Percentiles rank a stretch among this genome's conserved stretches.
These are phyloP conservation scores for Piscicola geometra DNA, from an alignment of 2,888 invertebrate genomes.

Conservation along the genomic window DNA sequence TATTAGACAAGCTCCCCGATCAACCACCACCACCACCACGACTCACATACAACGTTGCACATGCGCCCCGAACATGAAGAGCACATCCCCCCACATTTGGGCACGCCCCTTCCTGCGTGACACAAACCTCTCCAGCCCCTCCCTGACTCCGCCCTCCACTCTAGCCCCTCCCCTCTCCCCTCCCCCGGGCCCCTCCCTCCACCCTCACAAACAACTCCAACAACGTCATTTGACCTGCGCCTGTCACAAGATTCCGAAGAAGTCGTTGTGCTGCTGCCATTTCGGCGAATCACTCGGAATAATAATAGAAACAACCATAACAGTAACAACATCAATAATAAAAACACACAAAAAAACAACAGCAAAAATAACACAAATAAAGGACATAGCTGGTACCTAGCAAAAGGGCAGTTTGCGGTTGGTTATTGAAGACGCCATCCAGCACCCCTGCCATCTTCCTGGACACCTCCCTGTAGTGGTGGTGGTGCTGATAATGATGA, in stretches of 20 bases:
- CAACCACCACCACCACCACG: not conserved
- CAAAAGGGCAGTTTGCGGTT: not conserved
- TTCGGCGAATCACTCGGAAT: too few species aligned
- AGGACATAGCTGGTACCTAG: too few species aligned
- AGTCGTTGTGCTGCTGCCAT: not conserved
- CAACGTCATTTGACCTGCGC: constrained; percentile 3
- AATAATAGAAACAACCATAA: too few species aligned
- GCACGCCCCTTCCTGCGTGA: not conserved
- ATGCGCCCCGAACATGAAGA: not conserved
- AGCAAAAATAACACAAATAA: too few species aligned
- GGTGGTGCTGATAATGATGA: too few species aligned
- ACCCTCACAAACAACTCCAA: not conserved
- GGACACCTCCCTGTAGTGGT: not conserved
- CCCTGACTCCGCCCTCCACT: not conserved
- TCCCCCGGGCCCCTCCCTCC: not conserved
- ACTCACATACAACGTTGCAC: constrained; percentile 5
- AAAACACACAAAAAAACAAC: too few species aligned
- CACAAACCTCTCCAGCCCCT: not conserved
- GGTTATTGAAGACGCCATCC: not conserved
- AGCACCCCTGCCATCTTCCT: not conserved
- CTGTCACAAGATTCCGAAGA: not conserved
- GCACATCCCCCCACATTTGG: not conserved
- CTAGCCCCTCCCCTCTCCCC: not conserved
- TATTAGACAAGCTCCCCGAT: too few species aligned
- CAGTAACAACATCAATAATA: too few species aligned